phyloP scores from a whole-genome alignment of 2,797 vertebrate species.

The Rhyacichthys aspro region DNA sequence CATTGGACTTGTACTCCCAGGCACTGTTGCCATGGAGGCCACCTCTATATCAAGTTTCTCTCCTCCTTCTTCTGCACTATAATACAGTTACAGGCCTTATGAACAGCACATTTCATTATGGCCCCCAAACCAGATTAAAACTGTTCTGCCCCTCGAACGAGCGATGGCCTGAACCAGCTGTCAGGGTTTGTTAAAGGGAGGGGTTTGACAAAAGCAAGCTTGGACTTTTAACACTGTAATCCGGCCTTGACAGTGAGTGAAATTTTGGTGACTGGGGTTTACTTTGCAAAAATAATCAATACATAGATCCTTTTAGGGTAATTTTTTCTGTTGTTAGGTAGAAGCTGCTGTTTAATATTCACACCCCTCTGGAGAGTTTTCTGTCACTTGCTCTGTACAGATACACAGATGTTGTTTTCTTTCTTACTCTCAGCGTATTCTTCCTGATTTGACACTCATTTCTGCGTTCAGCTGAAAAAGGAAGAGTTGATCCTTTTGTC shows the following conservation, averaged over 20 bases:
- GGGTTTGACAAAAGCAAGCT: constrained; percentile 20
- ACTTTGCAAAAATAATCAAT: no score
- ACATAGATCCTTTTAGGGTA: no score
- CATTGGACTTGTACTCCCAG: constrained; percentile 48
- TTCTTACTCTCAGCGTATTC: no score
- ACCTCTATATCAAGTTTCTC: constrained; percentile 63
- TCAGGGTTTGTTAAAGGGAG: constrained; percentile 43
- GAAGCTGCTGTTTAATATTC: no score
- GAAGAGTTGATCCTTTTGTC: no score
- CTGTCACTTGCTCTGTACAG: no score
- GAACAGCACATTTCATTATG: constrained; percentile 78
- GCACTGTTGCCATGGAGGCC: constrained; percentile 71
- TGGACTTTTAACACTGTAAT: constrained; percentile 24
- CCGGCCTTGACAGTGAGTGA: not conserved
- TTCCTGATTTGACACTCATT: no score
- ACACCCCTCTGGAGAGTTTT: no score
- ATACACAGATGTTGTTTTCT: no score
- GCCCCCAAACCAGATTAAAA: constrained; percentile 72
- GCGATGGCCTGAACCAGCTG: constrained; percentile 57
- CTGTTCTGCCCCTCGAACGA: constrained; percentile 59
- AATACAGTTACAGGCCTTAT: constrained; percentile 71
- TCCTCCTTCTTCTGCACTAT: constrained; percentile 39
- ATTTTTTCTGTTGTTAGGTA: no score
- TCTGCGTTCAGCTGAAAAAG: no score
- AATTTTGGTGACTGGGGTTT: no score